Conservation (phyloP, 2,113 vertebrate species). For the Lamprotornis superbus region DNA sequence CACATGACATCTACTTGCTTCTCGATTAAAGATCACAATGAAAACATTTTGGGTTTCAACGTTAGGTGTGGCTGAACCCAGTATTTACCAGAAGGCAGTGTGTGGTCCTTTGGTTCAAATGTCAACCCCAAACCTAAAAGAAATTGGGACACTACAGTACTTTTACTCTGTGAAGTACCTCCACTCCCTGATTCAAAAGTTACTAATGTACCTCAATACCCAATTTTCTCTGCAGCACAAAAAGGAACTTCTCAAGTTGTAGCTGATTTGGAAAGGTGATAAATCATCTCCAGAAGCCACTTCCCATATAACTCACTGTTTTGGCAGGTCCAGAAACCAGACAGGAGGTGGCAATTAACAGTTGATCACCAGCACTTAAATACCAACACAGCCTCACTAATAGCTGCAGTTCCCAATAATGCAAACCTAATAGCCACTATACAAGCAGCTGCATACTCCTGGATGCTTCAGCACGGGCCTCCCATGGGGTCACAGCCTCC, state of each 20-base stretch:
- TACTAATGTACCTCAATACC: neutral
- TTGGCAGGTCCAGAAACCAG: neutral
- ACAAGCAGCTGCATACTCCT: neutral
- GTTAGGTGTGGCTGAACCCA: neutral
- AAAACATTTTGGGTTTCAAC: neutral
- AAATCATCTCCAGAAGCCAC: neutral
- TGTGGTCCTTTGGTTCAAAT: neutral
- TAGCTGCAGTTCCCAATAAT: neutral
- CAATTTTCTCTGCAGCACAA: neutral
- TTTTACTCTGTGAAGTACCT: neutral
- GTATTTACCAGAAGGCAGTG: neutral
- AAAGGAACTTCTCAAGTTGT: neutral
- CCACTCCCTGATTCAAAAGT: neutral
- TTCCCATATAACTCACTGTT: neutral
- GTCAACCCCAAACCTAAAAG: neutral
- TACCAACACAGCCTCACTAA: neutral
- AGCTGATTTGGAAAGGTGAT: neutral
- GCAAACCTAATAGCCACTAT: neutral
- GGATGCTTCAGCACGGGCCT: neutral
- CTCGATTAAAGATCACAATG: neutral
- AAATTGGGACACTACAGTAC: neutral
- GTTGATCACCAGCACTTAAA: neutral
- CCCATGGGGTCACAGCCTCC: too few relatives aligned
- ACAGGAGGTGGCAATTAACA: neutral
- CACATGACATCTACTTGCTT: neutral